Base-by-base conservation (phyloP, 1,140 invertebrate genomes). In the Steinernema khuongi region DNA sequence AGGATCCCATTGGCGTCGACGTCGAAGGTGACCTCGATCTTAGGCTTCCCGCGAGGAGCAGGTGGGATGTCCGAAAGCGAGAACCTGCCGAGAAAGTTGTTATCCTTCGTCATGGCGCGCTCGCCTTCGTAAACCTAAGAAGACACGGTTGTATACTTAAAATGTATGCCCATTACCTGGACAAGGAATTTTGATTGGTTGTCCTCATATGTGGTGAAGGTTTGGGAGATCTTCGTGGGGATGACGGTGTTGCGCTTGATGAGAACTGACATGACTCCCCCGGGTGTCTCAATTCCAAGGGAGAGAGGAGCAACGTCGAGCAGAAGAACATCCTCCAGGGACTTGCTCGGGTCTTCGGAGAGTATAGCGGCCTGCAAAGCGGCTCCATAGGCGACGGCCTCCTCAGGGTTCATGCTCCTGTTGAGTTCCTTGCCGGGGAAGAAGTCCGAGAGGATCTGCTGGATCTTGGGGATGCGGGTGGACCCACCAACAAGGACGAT, bases 1-100 rank as follows among this genome's bases (percentile, higher is more conserved):
- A 87, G 70, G 72, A 93, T 93, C 86, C 91, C 91, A 82, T 92
- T 92, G n/a, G n/a, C n/a, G n/a, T n/a, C n/a, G n/a, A n/a, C n/a
- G 81, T 92, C 91, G 79, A n/a, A n/a, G n/a, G n/a, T n/a, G n/a
- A n/a, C n/a, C n/a, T n/a, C n/a, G n/a, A n/a, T n/a, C n/a, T n/a
- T 92, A 93, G 0, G 90, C 90, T 0, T 93, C 75, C 94, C 94
- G 70, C 94, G 89, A 0, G 94, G 94, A 76, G 94, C 93, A n/a
- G 94, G 93, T 32, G 94, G 93, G 79, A 96, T 96, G 36, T 93
- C 93, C 73, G 91, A 92, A 28, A 96, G 88, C 82, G 96, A 93
- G 87, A 97, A 96, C 86, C 94, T 94, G 75, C 94, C 94, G 50
- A 96, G 89, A 0, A 94, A 86, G 85, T 95, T 94, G 87, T 94